Evolutionary conservation across 2,888 invertebrate species (phyloP).

Genomic region (Tenthredo distinguenda): DNA sequence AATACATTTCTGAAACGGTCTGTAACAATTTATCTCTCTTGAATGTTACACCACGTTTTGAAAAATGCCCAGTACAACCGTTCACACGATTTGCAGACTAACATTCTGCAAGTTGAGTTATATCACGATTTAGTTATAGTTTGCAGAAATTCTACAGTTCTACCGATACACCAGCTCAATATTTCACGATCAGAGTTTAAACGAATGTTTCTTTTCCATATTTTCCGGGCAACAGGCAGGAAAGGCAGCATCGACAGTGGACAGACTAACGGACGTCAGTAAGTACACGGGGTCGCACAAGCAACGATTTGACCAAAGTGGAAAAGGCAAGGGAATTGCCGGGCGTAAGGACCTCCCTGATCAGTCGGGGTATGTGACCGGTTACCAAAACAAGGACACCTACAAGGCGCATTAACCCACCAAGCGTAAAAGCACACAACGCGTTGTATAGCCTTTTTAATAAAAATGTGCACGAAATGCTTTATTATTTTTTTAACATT

Average conservation of each 20-base stretch:
- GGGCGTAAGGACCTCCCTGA: slow-evolving; percentile 89
- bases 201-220: slow-evolving; percentile 67
- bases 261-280: slow-evolving; percentile 90
- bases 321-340: slow-evolving; percentile 92
- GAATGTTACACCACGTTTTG: too few relatives aligned
- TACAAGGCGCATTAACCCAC: slow-evolving; percentile 78
- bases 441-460: slow-evolving; percentile 29
- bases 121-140: not conserved
- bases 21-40: not conserved
- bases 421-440: slow-evolving; percentile 6
- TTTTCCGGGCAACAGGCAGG: slow-evolving; percentile 78
- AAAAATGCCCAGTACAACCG: too few relatives aligned
- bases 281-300: slow-evolving; percentile 94
- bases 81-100: too few relatives aligned
- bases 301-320: slow-evolving; percentile 91
- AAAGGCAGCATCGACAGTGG: slow-evolving; percentile 80
- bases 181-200: not conserved
- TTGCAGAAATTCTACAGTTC: not conserved
- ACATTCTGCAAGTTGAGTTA: too few relatives aligned
- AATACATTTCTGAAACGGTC: not conserved
- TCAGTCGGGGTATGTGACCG: slow-evolving; percentile 89
- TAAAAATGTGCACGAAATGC: slow-evolving; percentile 46
- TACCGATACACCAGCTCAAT: too few relatives aligned
- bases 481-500: slow-evolving; percentile 29
- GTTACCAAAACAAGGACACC: slow-evolving; percentile 91